Conservation (phyloP, 2,888 invertebrate species). For the Hypolimnas misippus region DNA sequence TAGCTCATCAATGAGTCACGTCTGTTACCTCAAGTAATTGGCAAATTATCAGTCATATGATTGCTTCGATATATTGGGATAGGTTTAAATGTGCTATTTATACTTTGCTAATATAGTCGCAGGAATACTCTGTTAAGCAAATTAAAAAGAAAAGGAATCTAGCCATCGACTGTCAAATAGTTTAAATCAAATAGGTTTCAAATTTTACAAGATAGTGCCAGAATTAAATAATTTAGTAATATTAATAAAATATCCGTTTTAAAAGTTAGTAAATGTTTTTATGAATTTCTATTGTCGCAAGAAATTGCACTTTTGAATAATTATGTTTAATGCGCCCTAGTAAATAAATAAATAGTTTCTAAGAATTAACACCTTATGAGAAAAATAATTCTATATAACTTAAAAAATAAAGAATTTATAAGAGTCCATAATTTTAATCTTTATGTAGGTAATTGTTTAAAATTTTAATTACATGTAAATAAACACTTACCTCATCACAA, state of each 20-base stretch:
- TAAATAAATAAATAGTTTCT: neutral
- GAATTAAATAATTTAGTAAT: neutral
- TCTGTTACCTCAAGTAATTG: slow-evolving; percentile 30
- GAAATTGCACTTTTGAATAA: too few relatives aligned
- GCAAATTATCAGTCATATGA: slow-evolving; percentile 33
- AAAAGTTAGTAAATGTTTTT: neutral
- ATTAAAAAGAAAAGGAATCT: too few relatives aligned
- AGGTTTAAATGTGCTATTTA: slow-evolving; percentile 5
- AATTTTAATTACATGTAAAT: neutral
- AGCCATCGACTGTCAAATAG: too few relatives aligned
- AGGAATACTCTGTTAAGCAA: too few relatives aligned
- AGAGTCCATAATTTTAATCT: neutral
- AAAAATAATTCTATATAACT: neutral
- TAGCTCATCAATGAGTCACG: slow-evolving; percentile 29
- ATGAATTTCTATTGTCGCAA: neutral
- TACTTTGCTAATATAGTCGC: neutral
- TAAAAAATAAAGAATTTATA: neutral
- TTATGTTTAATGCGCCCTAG: neutral
- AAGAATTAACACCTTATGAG: too few relatives aligned
- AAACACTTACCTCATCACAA: slow-evolving; percentile 96
- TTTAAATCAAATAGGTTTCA: too few relatives aligned
- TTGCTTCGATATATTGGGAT: slow-evolving; percentile 19
- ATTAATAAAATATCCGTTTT: neutral
- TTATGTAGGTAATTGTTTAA: neutral
- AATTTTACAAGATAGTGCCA: neutral